Evolutionary conservation across 1,140 invertebrate species (phyloP).

Genomic region (Alviniconcha marisindica): DNA sequence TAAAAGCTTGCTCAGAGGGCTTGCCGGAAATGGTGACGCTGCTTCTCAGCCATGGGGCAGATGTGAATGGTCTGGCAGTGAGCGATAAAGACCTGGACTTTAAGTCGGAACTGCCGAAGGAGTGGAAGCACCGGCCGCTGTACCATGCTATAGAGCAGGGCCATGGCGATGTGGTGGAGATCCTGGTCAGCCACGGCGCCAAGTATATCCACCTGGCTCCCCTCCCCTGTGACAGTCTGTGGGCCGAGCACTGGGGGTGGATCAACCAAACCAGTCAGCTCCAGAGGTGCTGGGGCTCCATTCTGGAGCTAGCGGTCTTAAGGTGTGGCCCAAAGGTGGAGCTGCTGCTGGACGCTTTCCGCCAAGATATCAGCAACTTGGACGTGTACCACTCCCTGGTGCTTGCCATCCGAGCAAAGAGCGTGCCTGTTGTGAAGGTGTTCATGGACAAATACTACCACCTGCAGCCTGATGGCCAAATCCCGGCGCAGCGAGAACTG

Average conservation of each 20-base stretch:
- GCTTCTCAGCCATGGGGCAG: conserved; percentile 16
- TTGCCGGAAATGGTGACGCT: neutral
- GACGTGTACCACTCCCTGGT: neutral
- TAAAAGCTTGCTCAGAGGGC: conserved; percentile 6
- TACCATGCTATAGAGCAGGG: conserved; percentile 17
- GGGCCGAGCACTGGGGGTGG: neutral
- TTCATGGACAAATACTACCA: neutral
- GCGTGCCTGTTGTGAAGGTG: neutral
- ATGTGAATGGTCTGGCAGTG: neutral
- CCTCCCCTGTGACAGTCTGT: neutral
- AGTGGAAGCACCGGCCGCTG: conserved; percentile 15
- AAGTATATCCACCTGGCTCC: neutral
- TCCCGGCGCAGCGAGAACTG: neutral
- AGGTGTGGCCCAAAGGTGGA: neutral
- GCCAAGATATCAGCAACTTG: neutral
- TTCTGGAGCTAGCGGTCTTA: neutral
- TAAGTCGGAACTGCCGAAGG: neutral
- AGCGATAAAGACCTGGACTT: neutral
- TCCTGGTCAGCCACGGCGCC: conserved; percentile 1
- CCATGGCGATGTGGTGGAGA: conserved; percentile 7
- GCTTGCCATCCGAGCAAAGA: neutral
- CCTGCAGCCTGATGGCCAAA: neutral
- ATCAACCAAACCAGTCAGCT: neutral
- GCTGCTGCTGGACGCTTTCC: conserved; percentile 12
- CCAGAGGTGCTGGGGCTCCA: neutral